A percentile compares a stretch with the other conserved stretches of the same genome.
These are phyloP conservation scores for Drosophila nigricruria DNA, from an alignment of 2,888 invertebrate species.

Conservation along the genomic window DNA sequence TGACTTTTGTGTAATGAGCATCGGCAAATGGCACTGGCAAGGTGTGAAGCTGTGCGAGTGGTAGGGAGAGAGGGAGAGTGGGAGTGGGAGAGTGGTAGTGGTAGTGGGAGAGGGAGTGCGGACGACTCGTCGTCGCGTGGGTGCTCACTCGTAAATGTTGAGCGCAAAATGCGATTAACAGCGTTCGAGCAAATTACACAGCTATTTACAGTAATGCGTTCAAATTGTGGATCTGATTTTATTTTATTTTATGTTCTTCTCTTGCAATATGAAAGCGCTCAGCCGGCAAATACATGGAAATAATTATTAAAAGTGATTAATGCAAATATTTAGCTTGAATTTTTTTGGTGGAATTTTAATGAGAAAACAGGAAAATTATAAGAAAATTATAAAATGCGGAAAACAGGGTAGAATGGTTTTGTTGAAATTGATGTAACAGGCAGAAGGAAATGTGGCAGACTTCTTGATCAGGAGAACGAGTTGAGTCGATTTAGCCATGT, in stretches of 20 bases:
- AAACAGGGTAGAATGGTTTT: background rate
- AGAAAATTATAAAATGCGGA: background rate
- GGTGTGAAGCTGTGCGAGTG: slow-evolving; percentile 17
- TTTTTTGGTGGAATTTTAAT: background rate
- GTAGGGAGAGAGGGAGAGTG: background rate
- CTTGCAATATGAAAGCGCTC: background rate
- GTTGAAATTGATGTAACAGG: background rate
- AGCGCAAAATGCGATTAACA: slow-evolving; percentile 29
- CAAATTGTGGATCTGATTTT: slow-evolving; percentile 19
- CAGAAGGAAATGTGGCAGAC: too few species aligned
- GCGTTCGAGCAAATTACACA: slow-evolving; percentile 32
- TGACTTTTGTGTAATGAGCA: slow-evolving; percentile 51
- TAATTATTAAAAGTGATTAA: slow-evolving; percentile 10
- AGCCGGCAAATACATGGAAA: background rate
- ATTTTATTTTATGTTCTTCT: background rate
- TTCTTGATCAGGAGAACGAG: background rate
- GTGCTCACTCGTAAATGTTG: slow-evolving; percentile 28
- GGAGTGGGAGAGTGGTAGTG: background rate
- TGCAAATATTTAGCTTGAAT: background rate
- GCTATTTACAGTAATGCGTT: slow-evolving; percentile 19
- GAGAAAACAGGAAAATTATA: background rate
- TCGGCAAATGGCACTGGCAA: slow-evolving; percentile 12
- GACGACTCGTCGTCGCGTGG: slow-evolving; percentile 17
- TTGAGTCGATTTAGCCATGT: background rate
- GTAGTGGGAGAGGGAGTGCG: background rate